Conservation (phyloP, 1,140 invertebrate genomes). For the Copidosoma floridanum region DNA sequence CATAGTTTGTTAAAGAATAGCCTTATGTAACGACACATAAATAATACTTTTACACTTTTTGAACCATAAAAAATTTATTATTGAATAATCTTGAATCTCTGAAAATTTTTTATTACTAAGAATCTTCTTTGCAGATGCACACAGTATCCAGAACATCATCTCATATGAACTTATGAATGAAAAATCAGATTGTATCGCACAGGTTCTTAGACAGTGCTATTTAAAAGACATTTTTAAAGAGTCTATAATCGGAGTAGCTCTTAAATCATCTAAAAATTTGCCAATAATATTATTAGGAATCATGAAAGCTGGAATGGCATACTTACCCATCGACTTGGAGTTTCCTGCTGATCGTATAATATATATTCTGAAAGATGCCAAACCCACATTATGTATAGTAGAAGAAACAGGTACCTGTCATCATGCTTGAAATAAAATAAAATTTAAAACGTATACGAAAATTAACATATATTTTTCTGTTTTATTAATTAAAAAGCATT, state of each 20-base stretch:
- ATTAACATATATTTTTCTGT: too few species aligned
- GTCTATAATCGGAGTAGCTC: conserved; percentile 73
- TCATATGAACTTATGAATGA: neutral
- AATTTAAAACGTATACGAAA: too few species aligned
- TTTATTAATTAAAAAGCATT: too few species aligned
- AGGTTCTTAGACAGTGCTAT: neutral
- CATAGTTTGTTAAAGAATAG: too few species aligned
- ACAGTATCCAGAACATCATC: neutral
- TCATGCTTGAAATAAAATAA: too few species aligned
- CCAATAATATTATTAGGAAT: conserved; percentile 70
- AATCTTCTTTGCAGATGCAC: too few species aligned
- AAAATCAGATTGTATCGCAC: conserved; percentile 4
- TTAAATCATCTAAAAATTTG: conserved; percentile 72
- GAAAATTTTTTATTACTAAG: too few species aligned
- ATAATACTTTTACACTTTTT: too few species aligned
- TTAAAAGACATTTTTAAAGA: conserved; percentile 53
- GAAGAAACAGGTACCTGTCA: conserved; percentile 53
- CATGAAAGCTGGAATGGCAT: conserved; percentile 79
- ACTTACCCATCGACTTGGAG: conserved; percentile 75
- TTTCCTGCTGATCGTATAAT: conserved; percentile 72
- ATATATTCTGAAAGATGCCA: conserved; percentile 75
- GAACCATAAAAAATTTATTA: too few species aligned
- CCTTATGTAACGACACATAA: too few species aligned
- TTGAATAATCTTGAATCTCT: too few species aligned
- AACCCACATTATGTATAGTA: conserved; percentile 68